Conservation (phyloP, 2,888 invertebrate species). For the Phortica okadai region DNA sequence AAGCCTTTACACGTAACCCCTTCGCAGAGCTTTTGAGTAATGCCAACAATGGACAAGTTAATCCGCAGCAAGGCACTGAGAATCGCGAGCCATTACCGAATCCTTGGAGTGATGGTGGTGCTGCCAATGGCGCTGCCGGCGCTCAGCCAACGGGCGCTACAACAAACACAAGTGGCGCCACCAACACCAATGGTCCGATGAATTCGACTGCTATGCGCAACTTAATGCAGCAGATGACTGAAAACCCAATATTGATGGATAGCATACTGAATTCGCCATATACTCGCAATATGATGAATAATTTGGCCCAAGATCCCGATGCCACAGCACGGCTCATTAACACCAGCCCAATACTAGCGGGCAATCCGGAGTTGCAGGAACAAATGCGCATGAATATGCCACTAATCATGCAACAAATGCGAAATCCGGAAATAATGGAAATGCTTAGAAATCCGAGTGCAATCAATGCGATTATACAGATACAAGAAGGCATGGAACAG, state of each 20-base stretch:
- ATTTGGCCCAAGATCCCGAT: conserved; percentile 89
- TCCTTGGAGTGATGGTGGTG: conserved; percentile 84
- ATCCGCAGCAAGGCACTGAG: conserved; percentile 92
- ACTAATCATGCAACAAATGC: conserved; percentile 87
- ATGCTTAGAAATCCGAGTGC: conserved; percentile 94
- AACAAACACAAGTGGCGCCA: not conserved
- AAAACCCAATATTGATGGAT: conserved; percentile 91
- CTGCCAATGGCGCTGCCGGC: conserved; percentile 33
- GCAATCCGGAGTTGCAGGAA: conserved; percentile 88
- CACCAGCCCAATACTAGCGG: conserved; percentile 88
- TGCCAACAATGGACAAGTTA: conserved; percentile 74
- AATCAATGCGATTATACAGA: conserved; percentile 92
- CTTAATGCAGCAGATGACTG: conserved; percentile 86
- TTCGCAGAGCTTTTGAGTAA: conserved; percentile 86
- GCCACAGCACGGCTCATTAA: conserved; percentile 82
- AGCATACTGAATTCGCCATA: conserved; percentile 93
- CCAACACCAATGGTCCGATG: conserved; percentile 80
- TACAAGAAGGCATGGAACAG: conserved; percentile 94
- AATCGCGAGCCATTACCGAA: conserved; percentile 95
- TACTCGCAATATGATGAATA: conserved; percentile 89
- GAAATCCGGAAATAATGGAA: conserved; percentile 91
- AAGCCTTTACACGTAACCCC: conserved; percentile 91
- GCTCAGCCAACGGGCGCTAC: conserved; percentile 45
- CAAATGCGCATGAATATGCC: conserved; percentile 91
- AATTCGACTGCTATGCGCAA: conserved; percentile 92